Evolutionary conservation across 2,888 invertebrate species (phyloP), one percentile per base, ranked within the genome.

Genomic region (Amblyjoppa fuscipennis): DNA sequence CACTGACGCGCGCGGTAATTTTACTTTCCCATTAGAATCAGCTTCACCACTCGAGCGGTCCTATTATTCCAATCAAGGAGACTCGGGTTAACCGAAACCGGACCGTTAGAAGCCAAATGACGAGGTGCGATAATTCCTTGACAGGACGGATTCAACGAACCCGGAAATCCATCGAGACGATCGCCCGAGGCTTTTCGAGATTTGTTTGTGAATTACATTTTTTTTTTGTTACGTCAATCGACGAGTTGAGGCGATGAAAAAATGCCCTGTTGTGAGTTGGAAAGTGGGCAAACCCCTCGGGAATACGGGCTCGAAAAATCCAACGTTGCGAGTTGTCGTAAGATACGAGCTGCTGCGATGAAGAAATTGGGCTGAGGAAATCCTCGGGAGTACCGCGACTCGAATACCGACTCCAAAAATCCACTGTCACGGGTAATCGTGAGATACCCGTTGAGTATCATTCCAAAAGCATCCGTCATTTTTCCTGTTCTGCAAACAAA

Each of bases 11-110:
- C 20, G 59, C 3, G 13, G 28, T 28, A 3, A 28, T 59, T 13
- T 59, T 59, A 13, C 28, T 59, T 28, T 59, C 11, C 11, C 28
- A 28, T 11, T 59, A 28, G 25, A 59, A 59, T 28, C 28, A 9
- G 11, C 28, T 59, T 41, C 11, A n/a, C 49, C 31, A 11, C 20
- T 31, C 64, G 31, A 64, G 51, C 66, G 66, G 16, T 64, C 64
- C 51, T 34, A 68, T 76, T 53, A 76, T 53, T 66, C 66, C 66
- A 66, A 76, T 76, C 69, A 69, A 49, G 25, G 20, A 34, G 49
- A 31, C 20, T 20, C 31, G 76, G 66, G 68, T 76, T 68, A 66
- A 68, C 66, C 38, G 31, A 20, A 68, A 53, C 66, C 66, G 76
- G n/a, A 76, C 20, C 20, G 59, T 59, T 28, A 5, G 28, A 53